Conservation (phyloP, 2,113 vertebrate species). For the Gopherus evgoodei region DNA sequence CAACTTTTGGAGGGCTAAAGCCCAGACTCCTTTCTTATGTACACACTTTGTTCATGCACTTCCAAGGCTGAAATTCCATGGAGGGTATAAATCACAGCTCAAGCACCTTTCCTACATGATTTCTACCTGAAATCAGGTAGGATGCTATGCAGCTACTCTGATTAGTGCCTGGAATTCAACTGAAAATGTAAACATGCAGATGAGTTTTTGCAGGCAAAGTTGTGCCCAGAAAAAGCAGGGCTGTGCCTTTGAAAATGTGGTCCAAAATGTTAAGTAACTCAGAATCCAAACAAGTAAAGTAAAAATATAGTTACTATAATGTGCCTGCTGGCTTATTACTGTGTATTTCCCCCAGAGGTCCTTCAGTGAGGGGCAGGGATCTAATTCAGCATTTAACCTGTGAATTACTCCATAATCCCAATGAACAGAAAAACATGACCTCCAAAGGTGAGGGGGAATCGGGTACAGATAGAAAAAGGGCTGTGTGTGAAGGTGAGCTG, state of each 20-base stretch:
- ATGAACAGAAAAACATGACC: not conserved
- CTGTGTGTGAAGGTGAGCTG: not conserved
- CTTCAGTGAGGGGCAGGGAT: not conserved
- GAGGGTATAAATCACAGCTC: not conserved
- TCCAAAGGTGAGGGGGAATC: not conserved
- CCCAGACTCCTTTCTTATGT: not conserved
- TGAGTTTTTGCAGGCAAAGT: not conserved
- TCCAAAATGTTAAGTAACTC: fast-evolving
- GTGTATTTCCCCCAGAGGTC: not conserved
- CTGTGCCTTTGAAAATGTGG: not conserved
- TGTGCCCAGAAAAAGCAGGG: not conserved
- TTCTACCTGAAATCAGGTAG: not conserved
- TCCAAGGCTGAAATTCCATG: not conserved
- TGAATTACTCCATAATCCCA: not conserved
- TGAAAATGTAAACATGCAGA: not conserved
- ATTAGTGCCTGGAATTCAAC: not conserved
- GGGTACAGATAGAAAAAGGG: not conserved
- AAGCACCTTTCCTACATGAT: not conserved
- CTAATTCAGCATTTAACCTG: not conserved
- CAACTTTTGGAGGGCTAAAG: not conserved
- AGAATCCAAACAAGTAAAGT: not conserved
- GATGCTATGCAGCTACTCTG: not conserved
- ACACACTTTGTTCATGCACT: not conserved
- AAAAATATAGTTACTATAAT: not conserved
- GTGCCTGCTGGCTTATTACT: not conserved